Evolutionary conservation across 1,140 invertebrate genomes (phyloP).

Genomic region (Bombus consobrinus): DNA sequence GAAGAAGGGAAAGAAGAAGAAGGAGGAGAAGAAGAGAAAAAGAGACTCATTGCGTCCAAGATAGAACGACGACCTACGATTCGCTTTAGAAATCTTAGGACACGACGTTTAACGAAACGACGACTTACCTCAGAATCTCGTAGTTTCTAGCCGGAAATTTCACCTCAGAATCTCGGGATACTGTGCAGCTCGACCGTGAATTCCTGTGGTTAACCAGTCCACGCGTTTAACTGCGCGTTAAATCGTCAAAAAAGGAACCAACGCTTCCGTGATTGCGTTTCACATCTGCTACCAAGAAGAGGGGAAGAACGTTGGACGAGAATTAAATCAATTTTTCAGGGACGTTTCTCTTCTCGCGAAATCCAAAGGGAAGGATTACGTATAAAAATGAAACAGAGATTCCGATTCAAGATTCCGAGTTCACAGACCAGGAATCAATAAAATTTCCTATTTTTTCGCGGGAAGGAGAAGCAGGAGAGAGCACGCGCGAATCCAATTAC

Average conservation of each 20-base stretch:
- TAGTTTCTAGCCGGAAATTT: neutral
- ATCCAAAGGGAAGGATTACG: neutral
- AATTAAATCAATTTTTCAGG: neutral
- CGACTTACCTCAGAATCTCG: slow-evolving; percentile 2
- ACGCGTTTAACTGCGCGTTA: slow-evolving; percentile 16
- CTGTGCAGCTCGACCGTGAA: slow-evolving; percentile 6
- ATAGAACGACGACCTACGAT: neutral
- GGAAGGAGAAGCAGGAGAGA: neutral
- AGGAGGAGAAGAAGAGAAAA: neutral
- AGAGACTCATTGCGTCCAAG: neutral
- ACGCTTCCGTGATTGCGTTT: neutral
- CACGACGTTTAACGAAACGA: neutral
- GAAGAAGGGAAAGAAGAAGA: neutral
- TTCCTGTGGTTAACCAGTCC: slow-evolving; percentile 43
- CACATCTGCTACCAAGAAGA: neutral
- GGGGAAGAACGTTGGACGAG: neutral
- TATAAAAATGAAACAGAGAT: neutral
- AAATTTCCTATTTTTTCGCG: slow-evolving; percentile 1
- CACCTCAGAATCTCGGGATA: slow-evolving; percentile 11
- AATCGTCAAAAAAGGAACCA: slow-evolving; percentile 7
- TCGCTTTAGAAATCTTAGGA: neutral
- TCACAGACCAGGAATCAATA: neutral
- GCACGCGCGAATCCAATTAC: slow-evolving; percentile 25
- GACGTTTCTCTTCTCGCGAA: neutral
- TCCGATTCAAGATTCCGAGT: neutral